Conservation (phyloP, 1,140 invertebrate species). For the Cepaea nemoralis region DNA sequence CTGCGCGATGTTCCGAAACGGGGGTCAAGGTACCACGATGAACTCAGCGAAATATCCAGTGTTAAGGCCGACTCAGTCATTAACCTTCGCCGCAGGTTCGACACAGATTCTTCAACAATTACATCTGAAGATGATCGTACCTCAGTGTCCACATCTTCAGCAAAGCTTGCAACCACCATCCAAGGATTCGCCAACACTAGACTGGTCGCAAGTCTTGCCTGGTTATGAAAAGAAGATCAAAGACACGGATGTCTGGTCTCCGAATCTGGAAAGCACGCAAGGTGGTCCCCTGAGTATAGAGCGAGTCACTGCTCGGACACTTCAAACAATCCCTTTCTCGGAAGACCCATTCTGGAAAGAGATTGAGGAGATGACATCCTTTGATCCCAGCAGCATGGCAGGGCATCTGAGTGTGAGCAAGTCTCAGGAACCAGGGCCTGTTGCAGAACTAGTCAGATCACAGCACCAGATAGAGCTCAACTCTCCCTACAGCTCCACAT, state of each 20-base stretch:
- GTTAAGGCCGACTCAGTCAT: slow-evolving; percentile 57
- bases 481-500: slow-evolving; percentile 42
- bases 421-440: neutral
- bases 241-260: slow-evolving; percentile 64
- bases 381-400: slow-evolving; percentile 52
- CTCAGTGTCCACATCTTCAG: slow-evolving; percentile 42
- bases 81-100: slow-evolving; percentile 58
- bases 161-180: slow-evolving; percentile 25
- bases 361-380: slow-evolving; percentile 66
- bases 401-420: slow-evolving; percentile 23
- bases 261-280: slow-evolving; percentile 63
- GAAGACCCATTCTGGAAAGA: slow-evolving; percentile 68
- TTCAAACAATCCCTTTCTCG: slow-evolving; percentile 68
- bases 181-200: slow-evolving; percentile 17
- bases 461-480: slow-evolving; percentile 31
- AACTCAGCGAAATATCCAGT: slow-evolving; percentile 59
- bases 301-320: slow-evolving; percentile 63
- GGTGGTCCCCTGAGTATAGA: slow-evolving; percentile 64
- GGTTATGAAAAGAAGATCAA: slow-evolving; percentile 48
- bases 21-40: slow-evolving; percentile 59
- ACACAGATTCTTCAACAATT: slow-evolving; percentile 46
- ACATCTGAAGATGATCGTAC: slow-evolving; percentile 48
- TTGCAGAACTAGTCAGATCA: slow-evolving; percentile 21
- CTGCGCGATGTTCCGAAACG: slow-evolving; percentile 35
- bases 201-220: slow-evolving; percentile 48